phyloP scores from a whole-genome alignment of 2,888 invertebrate genomes.

The Phyto melanocephala region DNA sequence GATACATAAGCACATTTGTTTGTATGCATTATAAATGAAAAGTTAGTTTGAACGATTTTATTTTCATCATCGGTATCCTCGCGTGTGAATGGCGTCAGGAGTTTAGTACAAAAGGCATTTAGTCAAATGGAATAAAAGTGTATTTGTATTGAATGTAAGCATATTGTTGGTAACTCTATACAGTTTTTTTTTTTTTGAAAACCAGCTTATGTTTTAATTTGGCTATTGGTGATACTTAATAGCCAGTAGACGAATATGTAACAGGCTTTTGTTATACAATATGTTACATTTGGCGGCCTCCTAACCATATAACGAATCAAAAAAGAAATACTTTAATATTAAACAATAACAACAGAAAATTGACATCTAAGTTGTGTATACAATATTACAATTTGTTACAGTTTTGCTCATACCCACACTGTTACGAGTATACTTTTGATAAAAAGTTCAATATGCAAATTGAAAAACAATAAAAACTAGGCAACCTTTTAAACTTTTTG shows the following conservation, averaged over 20 bases:
- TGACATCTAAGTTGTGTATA: not conserved
- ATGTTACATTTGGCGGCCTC: conserved; percentile 29
- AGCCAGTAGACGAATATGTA: conserved; percentile 41
- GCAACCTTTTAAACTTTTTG: not conserved
- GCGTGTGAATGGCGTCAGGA: not conserved
- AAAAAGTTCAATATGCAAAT: conserved; percentile 60
- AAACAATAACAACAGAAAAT: conserved; percentile 14
- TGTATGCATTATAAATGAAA: conserved; percentile 13
- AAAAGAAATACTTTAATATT: not conserved
- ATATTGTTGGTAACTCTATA: not conserved
- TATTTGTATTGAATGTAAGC: not conserved
- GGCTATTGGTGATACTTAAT: conserved; percentile 45
- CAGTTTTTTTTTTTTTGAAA: not conserved
- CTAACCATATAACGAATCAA: not conserved
- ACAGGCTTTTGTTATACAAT: conserved; percentile 44
- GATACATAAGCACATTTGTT: not conserved
- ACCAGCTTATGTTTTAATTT: conserved; percentile 7
- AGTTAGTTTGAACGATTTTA: conserved; percentile 33
- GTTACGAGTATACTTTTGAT: too few relatives aligned
- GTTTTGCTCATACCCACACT: conserved; percentile 1
- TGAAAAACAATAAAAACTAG: not conserved
- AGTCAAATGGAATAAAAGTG: conserved; percentile 17
- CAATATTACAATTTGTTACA: conserved; percentile 3
- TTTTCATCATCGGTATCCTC: conserved; percentile 10
- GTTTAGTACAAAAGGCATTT: conserved; percentile 48